Evolutionary conservation across 2,797 vertebrate species (phyloP).

Genomic region (Pangasius sanitwongsei): DNA sequence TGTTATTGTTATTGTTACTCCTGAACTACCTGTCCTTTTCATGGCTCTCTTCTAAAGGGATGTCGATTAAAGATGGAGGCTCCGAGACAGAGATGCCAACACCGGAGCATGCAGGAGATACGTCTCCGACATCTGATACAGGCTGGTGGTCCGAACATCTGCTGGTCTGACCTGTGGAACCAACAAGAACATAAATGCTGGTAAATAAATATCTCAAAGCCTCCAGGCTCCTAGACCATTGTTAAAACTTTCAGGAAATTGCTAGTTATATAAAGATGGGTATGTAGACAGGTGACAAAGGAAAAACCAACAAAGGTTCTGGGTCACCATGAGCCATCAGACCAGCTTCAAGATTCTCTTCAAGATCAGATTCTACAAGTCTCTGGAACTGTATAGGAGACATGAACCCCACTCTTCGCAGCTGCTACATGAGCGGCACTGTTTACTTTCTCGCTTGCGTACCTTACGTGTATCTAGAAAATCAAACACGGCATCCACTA

Average conservation of each 20-base stretch:
- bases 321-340: not conserved
- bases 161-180: slow-evolving; percentile 58
- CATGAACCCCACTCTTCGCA: not conserved
- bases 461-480: not conserved
- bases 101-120: slow-evolving; percentile 54
- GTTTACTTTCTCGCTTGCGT: not conserved
- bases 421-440: not conserved
- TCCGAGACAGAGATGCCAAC: slow-evolving; percentile 56
- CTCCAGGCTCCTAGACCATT: not conserved
- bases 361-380: not conserved
- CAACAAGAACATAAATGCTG: not conserved
- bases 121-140: slow-evolving; percentile 64
- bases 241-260: not conserved
- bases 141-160: slow-evolving; percentile 66
- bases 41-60: slow-evolving; percentile 69
- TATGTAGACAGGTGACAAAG: not conserved
- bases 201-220: not conserved
- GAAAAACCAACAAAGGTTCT: not conserved
- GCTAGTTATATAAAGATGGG: not conserved
- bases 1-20: too few species aligned
- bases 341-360: not conserved
- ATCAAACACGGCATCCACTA: not conserved
- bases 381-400: not conserved
- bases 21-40: slow-evolving; percentile 81
- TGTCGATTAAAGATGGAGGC: slow-evolving; percentile 62